Percentiles rank a stretch among this genome's conserved stretches.
Conservation (phyloP, 2,888 invertebrate genomes). For the Leptarthrus brevirostris region DNA sequence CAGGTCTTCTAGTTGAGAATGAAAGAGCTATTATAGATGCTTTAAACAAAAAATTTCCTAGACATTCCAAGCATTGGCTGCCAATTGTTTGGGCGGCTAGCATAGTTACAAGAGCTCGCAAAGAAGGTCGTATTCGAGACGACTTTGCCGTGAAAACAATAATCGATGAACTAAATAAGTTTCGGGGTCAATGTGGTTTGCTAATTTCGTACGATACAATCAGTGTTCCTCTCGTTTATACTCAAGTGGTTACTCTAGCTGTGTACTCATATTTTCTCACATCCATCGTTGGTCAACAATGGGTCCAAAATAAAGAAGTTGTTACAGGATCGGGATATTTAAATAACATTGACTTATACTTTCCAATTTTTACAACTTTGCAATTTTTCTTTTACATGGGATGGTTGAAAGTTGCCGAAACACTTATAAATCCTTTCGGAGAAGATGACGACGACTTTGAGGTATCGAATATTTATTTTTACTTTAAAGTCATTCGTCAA, state of each 20-base stretch:
- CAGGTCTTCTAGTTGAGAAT: slow-evolving; percentile 84
- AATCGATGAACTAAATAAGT: slow-evolving; percentile 87
- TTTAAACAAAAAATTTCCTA: slow-evolving; percentile 83
- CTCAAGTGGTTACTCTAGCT: slow-evolving; percentile 91
- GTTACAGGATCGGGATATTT: slow-evolving; percentile 62
- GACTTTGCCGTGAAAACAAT: slow-evolving; percentile 94
- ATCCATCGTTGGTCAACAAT: slow-evolving; percentile 89
- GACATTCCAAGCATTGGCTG: slow-evolving; percentile 89
- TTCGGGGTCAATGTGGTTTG: slow-evolving; percentile 81
- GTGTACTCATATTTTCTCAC: slow-evolving; percentile 93
- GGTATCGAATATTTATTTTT: slow-evolving; percentile 62
- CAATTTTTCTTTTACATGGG: slow-evolving; percentile 92
- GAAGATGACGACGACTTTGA: slow-evolving; percentile 94
- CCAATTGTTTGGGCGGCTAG: slow-evolving; percentile 93
- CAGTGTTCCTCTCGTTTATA: slow-evolving; percentile 82
- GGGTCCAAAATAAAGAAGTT: slow-evolving; percentile 74
- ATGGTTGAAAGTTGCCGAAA: slow-evolving; percentile 92
- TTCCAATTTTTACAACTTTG: slow-evolving; percentile 89
- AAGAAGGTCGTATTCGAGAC: slow-evolving; percentile 88
- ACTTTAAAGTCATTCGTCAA: not conserved
- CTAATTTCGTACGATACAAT: slow-evolving; percentile 83
- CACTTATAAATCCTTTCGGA: slow-evolving; percentile 90
- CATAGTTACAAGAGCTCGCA: slow-evolving; percentile 88
- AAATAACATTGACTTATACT: slow-evolving; percentile 83
- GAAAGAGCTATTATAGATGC: slow-evolving; percentile 83